A percentile compares a stretch with the other conserved stretches of the same genome.
Conservation (phyloP, 2,797 vertebrate species). For the Pristis pectinata region DNA sequence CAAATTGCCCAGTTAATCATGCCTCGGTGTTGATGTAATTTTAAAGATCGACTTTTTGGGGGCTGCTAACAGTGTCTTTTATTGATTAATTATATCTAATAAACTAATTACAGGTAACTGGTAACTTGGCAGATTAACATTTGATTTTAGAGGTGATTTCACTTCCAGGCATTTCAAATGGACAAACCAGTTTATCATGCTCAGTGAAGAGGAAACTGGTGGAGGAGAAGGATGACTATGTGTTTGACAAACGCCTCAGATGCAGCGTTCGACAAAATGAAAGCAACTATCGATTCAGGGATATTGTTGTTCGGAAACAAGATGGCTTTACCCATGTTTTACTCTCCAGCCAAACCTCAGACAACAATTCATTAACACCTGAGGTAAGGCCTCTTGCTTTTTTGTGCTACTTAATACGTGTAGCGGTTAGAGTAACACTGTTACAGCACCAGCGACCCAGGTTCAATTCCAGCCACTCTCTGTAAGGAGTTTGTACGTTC, state of each 20-base stretch:
- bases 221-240: constrained; percentile 75
- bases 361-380: constrained; percentile 91
- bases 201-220: constrained; percentile 84
- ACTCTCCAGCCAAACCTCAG: constrained; percentile 91
- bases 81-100: not conserved
- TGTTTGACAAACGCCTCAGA: constrained; percentile 92
- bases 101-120: not conserved
- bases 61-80: not conserved
- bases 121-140: not conserved
- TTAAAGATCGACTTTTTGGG: not conserved
- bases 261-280: constrained; percentile 95
- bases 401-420: not conserved
- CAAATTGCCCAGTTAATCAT: not conserved
- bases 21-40: not conserved
- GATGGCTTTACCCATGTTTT: constrained; percentile 95
- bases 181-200: constrained; percentile 74
- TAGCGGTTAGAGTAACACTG: no score
- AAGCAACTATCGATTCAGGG: constrained; percentile 87
- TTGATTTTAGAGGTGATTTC: constrained; percentile 9
- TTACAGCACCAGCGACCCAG: no score
- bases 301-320: constrained; percentile 95
- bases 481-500: no score
- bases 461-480: no score
- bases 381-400: constrained; percentile 67
- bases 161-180: constrained; percentile 57